These are phyloP conservation scores for Hemithea aestivaria DNA, from an alignment of 2,888 invertebrate species.

Conservation along the genomic window DNA sequence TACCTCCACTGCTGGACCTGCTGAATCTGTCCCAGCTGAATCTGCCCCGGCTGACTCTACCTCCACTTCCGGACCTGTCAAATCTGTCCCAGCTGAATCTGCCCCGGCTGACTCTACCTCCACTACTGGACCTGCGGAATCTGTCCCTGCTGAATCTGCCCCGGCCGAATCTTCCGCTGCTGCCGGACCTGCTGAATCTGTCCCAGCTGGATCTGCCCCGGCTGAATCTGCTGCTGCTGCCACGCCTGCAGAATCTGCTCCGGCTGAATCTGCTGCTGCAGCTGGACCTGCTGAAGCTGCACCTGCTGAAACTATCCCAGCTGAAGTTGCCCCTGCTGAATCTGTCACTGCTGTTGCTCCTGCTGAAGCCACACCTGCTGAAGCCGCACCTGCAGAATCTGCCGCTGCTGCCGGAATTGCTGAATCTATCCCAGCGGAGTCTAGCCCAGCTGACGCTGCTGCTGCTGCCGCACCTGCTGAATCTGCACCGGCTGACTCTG, in stretches of 20 bases:
- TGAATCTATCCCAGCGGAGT: not conserved
- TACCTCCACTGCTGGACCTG: not conserved
- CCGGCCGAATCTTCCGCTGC: not conserved
- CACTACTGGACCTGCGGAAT: slow-evolving; percentile 2
- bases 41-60: slow-evolving; percentile 3
- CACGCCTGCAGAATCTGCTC: slow-evolving; percentile 9
- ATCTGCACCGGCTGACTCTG: not conserved
- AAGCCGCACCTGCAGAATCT: not conserved
- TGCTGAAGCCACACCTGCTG: slow-evolving; percentile 2
- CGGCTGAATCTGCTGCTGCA: slow-evolving; percentile 3
- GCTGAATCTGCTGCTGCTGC: not conserved
- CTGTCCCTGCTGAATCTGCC: no score
- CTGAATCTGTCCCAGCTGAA: slow-evolving; percentile 6
- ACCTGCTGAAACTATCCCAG: no score
- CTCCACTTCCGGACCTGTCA: slow-evolving; percentile 1
- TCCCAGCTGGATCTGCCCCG: no score
- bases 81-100: slow-evolving; percentile 4
- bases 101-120: slow-evolving; percentile 1
- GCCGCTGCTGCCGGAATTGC: not conserved
- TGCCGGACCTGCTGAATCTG: slow-evolving; percentile 1
- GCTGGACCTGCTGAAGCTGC: slow-evolving; percentile 9
- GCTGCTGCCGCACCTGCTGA: not conserved
- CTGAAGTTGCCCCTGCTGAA: no score
- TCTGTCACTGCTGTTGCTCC: slow-evolving; percentile 5
- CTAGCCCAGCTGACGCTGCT: not conserved